Evolutionary conservation across 2,113 vertebrate species (phyloP).

Genomic region (Grallaria varia): DNA sequence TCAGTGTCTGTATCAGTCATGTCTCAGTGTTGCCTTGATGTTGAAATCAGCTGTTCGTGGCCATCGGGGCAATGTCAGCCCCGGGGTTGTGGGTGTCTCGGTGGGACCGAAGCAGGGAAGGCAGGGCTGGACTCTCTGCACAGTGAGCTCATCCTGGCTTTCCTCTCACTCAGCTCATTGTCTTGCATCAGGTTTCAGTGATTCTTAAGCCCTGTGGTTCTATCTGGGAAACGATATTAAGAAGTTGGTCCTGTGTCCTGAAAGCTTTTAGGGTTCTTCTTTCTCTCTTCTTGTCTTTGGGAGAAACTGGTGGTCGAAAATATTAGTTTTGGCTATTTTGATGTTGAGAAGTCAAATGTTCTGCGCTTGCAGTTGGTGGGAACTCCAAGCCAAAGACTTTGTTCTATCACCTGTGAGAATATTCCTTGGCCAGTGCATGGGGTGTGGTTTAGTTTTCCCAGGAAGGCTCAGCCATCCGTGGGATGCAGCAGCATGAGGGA

Average conservation of each 20-base stretch:
- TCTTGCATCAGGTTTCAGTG: not conserved
- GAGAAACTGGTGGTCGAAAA: not conserved
- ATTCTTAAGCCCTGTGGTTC: not conserved
- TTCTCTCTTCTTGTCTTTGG: not conserved
- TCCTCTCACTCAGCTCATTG: not conserved
- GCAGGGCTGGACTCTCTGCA: not conserved
- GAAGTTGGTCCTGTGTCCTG: not conserved
- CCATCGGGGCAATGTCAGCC: not conserved
- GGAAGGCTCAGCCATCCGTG: not conserved
- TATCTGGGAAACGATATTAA: not conserved
- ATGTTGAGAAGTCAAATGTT: not conserved
- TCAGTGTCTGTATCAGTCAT: not conserved
- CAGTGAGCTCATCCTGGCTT: conserved; percentile 31
- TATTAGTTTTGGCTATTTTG: not conserved
- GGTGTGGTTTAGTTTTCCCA: not conserved
- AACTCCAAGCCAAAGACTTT: not conserved
- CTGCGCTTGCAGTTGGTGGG: not conserved
- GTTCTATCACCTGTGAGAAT: not conserved
- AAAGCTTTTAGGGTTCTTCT: not conserved
- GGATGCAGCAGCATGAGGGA: not conserved
- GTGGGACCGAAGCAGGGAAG: not conserved
- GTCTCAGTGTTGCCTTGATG: not conserved
- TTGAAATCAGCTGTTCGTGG: not conserved
- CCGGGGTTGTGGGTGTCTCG: not conserved
- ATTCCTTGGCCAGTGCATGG: not conserved